Conservation (phyloP, 1,140 invertebrate species). For the Drusus annulatus region DNA sequence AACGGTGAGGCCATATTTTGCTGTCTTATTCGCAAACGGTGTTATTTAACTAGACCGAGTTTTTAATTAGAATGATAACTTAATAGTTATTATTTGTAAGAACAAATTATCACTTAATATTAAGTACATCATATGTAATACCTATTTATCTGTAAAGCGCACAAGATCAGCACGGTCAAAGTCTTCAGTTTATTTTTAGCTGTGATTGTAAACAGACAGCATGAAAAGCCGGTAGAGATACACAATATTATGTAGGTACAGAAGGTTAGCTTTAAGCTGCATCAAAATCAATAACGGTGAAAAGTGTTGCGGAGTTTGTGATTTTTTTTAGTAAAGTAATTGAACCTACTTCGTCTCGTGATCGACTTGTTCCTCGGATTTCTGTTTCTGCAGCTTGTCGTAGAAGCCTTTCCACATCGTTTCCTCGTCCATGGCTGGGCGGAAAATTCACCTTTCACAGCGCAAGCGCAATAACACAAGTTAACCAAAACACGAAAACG, state of each 20-base stretch:
- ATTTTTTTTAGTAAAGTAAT: too few relatives aligned
- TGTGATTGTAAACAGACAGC: conserved; percentile 18
- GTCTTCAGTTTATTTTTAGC: conserved; percentile 26
- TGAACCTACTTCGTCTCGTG: conserved; percentile 75
- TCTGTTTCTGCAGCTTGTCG: conserved; percentile 73
- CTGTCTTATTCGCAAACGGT: too few relatives aligned
- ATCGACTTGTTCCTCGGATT: conserved; percentile 72
- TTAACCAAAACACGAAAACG: neutral
- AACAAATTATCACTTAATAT: too few relatives aligned
- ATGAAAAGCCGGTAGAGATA: neutral
- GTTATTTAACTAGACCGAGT: too few relatives aligned
- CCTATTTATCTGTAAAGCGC: neutral
- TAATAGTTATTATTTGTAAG: too few relatives aligned
- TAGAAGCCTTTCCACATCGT: conserved; percentile 82
- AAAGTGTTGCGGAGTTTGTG: too few relatives aligned
- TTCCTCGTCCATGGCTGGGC: conserved; percentile 74
- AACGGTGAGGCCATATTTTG: too few relatives aligned
- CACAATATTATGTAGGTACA: too few relatives aligned
- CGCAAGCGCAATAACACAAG: conserved; percentile 25
- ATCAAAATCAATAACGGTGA: too few relatives aligned
- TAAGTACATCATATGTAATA: too few relatives aligned
- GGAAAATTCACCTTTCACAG: conserved; percentile 5
- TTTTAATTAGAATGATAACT: too few relatives aligned
- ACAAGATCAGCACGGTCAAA: neutral
- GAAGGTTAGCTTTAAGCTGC: too few relatives aligned